These are phyloP conservation scores for Radopholus similis DNA, from an alignment of 1,140 invertebrate genomes.

Conservation along the genomic window DNA sequence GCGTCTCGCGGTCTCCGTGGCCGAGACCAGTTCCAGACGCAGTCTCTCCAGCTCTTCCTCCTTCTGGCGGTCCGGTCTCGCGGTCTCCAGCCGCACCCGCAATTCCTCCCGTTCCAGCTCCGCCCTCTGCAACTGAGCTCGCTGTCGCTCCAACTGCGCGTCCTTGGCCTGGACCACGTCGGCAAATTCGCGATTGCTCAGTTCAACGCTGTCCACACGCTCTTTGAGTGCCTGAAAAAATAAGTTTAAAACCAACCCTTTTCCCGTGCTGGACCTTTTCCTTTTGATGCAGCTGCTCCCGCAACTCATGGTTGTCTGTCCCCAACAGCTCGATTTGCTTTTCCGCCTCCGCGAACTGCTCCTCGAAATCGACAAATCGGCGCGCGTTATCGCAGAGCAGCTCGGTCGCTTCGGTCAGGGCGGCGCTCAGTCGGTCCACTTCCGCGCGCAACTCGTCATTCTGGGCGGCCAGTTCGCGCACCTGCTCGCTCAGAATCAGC, in stretches of 20 bases:
- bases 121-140: slow-evolving; percentile 20
- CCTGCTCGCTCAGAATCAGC: slow-evolving; percentile 43
- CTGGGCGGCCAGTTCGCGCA: slow-evolving; percentile 38
- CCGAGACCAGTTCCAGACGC: slow-evolving; percentile 46
- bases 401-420: slow-evolving; percentile 50
- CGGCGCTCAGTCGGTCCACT: slow-evolving; percentile 41
- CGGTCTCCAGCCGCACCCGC: slow-evolving; percentile 10
- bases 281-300: slow-evolving; percentile 19
- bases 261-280: slow-evolving; percentile 10
- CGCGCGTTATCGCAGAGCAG: slow-evolving; percentile 48
- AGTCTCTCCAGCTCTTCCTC: slow-evolving; percentile 51
- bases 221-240: slow-evolving; percentile 1
- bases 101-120: slow-evolving; percentile 40
- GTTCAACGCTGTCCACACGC: slow-evolving; percentile 18
- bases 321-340: slow-evolving; percentile 29
- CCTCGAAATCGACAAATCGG: slow-evolving; percentile 33
- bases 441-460: slow-evolving; percentile 53
- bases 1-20: slow-evolving; percentile 46
- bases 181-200: slow-evolving; percentile 27
- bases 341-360: slow-evolving; percentile 35
- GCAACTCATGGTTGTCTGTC: slow-evolving; percentile 31
- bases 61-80: slow-evolving; percentile 32
- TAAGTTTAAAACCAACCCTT: background rate
- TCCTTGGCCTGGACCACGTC: slow-evolving; percentile 33
- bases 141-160: slow-evolving; percentile 34